These are phyloP conservation scores for Chrosomus eos DNA, from an alignment of 2,797 vertebrate species.

Conservation along the genomic window DNA sequence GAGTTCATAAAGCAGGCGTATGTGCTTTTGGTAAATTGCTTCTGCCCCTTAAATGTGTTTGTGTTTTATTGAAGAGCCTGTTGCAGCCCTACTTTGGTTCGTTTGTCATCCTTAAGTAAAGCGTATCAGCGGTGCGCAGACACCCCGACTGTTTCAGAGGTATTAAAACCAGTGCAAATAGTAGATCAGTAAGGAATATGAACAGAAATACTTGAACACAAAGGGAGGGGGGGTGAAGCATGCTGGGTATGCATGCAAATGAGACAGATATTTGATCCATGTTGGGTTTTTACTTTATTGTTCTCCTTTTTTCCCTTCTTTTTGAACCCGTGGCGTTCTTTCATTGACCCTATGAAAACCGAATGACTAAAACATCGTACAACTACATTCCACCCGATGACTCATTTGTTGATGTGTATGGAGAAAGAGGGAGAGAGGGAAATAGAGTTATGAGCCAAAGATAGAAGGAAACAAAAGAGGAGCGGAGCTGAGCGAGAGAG, in stretches of 20 bases:
- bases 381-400: background rate
- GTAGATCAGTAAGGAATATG: conserved; percentile 21
- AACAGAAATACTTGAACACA: conserved; percentile 30
- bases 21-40: conserved; percentile 10
- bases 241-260: conserved; percentile 51
- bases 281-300: conserved; percentile 21
- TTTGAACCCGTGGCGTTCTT: conserved; percentile 45
- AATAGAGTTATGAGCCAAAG: conserved; percentile 22
- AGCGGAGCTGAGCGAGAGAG: background rate
- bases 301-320: conserved; percentile 55
- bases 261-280: background rate
- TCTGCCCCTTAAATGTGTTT: conserved; percentile 6
- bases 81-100: background rate
- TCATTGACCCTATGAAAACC: conserved; percentile 10
- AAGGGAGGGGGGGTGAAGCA: conserved; percentile 1
- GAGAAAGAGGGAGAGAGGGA: background rate
- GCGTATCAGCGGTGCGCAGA: conserved; percentile 11
- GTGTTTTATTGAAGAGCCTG: conserved; percentile 28
- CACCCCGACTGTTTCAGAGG: conserved; percentile 16
- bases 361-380: conserved; percentile 4
- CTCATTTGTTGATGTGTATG: conserved; percentile 32
- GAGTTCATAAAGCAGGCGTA: conserved; percentile 3
- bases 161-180: conserved; percentile 37
- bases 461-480: conserved; percentile 34
- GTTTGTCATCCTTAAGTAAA: conserved; percentile 45